A percentile compares a stretch with the other conserved stretches of the same genome.
Conservation (phyloP, 64 coral and sea anemone genomes). For the Porites australiensis region DNA sequence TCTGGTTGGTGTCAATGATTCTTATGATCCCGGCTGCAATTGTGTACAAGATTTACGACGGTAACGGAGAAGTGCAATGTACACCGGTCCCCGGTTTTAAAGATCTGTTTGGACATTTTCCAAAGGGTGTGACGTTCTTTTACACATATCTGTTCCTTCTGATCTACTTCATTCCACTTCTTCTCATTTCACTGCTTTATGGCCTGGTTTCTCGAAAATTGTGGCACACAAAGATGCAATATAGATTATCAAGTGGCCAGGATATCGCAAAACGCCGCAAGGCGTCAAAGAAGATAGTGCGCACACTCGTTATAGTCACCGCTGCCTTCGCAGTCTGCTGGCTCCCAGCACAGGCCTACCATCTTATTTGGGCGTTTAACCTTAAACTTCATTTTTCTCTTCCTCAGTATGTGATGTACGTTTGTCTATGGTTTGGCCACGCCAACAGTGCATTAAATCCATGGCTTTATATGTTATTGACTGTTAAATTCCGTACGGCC, state of each 20-base stretch:
- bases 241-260: neutral
- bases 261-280: neutral
- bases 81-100: neutral
- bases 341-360: slow-evolving; percentile 57
- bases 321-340: slow-evolving; percentile 55
- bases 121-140: neutral
- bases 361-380: slow-evolving; percentile 12
- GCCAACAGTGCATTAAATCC: slow-evolving; percentile 62
- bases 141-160: neutral
- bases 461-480: slow-evolving; percentile 50
- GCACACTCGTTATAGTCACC: slow-evolving; percentile 19
- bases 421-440: slow-evolving; percentile 39
- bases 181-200: slow-evolving; percentile 5
- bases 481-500: slow-evolving; percentile 24
- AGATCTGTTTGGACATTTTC: neutral
- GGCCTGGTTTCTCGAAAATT: neutral
- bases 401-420: neutral
- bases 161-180: neutral
- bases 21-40: neutral
- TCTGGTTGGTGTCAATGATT: neutral
- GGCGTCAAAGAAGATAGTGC: slow-evolving; percentile 15
- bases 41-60: neutral
- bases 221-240: neutral
- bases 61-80: neutral
- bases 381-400: neutral